Base-by-base conservation (phyloP, 2,888 invertebrate genomes). In the Panopea generosa region DNA sequence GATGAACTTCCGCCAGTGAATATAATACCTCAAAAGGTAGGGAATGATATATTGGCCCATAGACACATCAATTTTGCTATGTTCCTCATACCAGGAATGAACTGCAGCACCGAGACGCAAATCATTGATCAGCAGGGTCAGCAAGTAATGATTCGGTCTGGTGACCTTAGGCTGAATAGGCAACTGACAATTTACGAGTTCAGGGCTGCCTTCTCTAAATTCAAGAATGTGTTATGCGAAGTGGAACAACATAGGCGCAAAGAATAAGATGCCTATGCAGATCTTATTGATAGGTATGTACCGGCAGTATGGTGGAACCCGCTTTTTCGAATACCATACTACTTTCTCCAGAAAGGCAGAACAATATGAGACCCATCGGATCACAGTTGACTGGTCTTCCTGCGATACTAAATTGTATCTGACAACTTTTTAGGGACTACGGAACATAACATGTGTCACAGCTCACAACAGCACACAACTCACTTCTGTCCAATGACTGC, bases 271-370 rank as follows among this genome's bases (percentile, higher is more conserved):
- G 6, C n/a, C 6, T 45, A 45, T 33, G 33, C 9, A 29, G 22
- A 55, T 24, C 14, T 18, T 26, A 16, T 22, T n/a, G 29, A 55
- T n/a, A n/a, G 33, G 16, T 45, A 45, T 45, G n/a, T 45, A 45
- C 18, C 57, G 18, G 14, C 38, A 57, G 22, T 57, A 20, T 33
- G 26, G 20, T 40, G 38, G 57, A 20, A 33, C 26, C 3, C n/a
- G 38, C 18, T 57, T 33, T 40, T 57, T 20, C 18, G 57, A 57
- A 2, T 57, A 57, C 40, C 55, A 55, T 18, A 26, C 18, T 9
- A n/a, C 33, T 6, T 57, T 57, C 57, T 57, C 57, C n/a, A 55
- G 55, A 7, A 55, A 55, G n/a, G 18, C 55, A 2, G 55, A 26
- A 3, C 27, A 55, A 22, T 26, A 26, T 11, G 16, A 27, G 14